A percentile compares a stretch with the other conserved stretches of the same genome.
Conservation (phyloP, 2,888 invertebrate species). For the Strigamia maritima region DNA sequence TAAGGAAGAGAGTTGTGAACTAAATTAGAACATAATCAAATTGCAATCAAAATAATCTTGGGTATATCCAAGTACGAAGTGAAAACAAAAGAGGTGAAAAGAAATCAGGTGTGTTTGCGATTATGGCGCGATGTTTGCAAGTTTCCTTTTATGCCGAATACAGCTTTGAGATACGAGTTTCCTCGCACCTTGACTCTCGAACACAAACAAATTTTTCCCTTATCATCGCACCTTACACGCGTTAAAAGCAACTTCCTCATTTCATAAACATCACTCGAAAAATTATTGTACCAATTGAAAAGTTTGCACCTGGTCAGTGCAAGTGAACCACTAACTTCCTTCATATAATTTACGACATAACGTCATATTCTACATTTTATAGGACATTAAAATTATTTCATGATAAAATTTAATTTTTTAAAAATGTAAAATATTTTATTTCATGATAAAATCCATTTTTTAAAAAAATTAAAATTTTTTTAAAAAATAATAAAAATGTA, state of each 20-base stretch:
- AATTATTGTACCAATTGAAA: slow-evolving; percentile 8
- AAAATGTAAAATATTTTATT: no score
- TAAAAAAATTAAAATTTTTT: no score
- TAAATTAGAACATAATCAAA: not conserved
- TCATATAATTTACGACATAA: not conserved
- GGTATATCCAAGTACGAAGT: no score
- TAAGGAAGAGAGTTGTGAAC: not conserved
- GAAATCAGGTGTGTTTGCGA: not conserved
- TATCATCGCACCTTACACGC: slow-evolving; percentile 18
- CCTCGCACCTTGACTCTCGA: not conserved
- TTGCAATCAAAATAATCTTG: not conserved
- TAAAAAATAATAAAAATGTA: no score
- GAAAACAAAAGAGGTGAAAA: not conserved
- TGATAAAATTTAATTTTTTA: no score
- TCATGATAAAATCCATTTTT: no score
- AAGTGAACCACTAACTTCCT: not conserved
- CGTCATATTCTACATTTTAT: not conserved
- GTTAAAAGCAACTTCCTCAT: slow-evolving; percentile 21
- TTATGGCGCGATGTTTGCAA: not conserved
- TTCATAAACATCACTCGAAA: slow-evolving; percentile 8
- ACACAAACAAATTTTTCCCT: slow-evolving; percentile 16
- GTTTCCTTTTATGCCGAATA: not conserved
- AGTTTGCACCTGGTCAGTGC: slow-evolving; percentile 25
- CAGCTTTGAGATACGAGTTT: not conserved
- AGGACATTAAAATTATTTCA: not conserved